These are phyloP conservation scores for Leptinotarsa texana DNA, from an alignment of 1,140 invertebrate genomes.

Conservation along the genomic window DNA sequence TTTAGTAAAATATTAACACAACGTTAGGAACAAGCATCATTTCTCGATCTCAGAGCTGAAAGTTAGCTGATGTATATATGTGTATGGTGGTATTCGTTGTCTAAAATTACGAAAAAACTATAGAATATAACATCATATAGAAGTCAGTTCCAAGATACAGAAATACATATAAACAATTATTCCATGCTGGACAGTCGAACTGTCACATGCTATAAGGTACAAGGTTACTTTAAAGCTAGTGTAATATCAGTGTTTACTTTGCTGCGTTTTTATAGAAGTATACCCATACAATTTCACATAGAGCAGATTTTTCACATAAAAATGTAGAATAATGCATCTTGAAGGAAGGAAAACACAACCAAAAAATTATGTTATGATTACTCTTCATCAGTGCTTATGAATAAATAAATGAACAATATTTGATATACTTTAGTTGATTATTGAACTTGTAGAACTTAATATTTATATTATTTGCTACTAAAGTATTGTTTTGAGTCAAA, in stretches of 20 bases:
- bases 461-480: neutral
- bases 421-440: neutral
- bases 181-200: neutral
- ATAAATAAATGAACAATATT: neutral
- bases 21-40: conserved; percentile 24
- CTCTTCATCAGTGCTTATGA: neutral
- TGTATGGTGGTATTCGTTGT: neutral
- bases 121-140: conserved; percentile 3
- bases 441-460: neutral
- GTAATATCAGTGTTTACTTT: conserved; percentile 28
- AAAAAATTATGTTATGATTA: neutral
- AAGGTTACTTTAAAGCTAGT: conserved; percentile 28
- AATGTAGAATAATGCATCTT: neutral
- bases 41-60: conserved; percentile 21
- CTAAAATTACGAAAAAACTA: neutral
- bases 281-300: neutral
- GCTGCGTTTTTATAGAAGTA: neutral
- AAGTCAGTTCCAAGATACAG: conserved; percentile 21
- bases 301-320: neutral
- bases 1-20: conserved; percentile 10
- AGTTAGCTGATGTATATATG: neutral
- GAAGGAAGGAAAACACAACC: neutral
- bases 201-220: conserved; percentile 17
- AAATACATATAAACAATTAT: conserved; percentile 16
- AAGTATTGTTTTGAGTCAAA: neutral